Evolutionary conservation across 2,888 invertebrate genomes (phyloP), one percentile per base, ranked within the genome.

Genomic region (Tipula confusa): DNA sequence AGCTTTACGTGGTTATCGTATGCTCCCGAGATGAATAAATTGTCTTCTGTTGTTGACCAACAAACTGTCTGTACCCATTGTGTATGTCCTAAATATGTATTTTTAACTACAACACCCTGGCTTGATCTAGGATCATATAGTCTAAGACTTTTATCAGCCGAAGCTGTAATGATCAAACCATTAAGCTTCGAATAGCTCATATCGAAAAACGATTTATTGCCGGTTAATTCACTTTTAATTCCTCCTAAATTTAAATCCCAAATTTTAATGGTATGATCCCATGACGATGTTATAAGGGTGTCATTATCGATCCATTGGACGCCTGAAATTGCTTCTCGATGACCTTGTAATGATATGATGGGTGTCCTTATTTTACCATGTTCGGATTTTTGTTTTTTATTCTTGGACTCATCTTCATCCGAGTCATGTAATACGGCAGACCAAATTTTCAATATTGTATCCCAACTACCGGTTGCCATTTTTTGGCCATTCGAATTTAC

Each of bases 181-280:
- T 93, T 95, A 24, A 95, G 87, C 0, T 93, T 92, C 0, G 98
- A 98, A 91, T 95, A 96, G 86, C 96, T 94, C 1, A 95, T 91
- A 87, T 95, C 94, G 85, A 98, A 95, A 88, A 97, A 97, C 9
- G 97, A 96, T 89, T 98, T 98, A 87, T 96, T 96, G 15, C 97
- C 96, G 84, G 93, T 93, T 86, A 97, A 92, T 89, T 97, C 96
- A 79, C 94, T 93, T 88, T 95, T 96, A 80, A 97, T 93, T 43
- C 94, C 95, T 82, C 95, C 96, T 82, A 95, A 90, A 87, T 96
- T 95, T 80, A 96, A 92, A 89, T 99, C 98, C 99, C 99, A 99
- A 7, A 98, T 88, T 88, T 96, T 95, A 15, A 99, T 91, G 0
- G 98, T 95, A 88, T 99, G 98, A 90, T 99, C 99, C 97, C 97